A percentile compares a stretch with the other conserved stretches of the same genome.
phyloP scores from a whole-genome alignment of 2,888 invertebrate species.

The Xestia xanthographa region DNA sequence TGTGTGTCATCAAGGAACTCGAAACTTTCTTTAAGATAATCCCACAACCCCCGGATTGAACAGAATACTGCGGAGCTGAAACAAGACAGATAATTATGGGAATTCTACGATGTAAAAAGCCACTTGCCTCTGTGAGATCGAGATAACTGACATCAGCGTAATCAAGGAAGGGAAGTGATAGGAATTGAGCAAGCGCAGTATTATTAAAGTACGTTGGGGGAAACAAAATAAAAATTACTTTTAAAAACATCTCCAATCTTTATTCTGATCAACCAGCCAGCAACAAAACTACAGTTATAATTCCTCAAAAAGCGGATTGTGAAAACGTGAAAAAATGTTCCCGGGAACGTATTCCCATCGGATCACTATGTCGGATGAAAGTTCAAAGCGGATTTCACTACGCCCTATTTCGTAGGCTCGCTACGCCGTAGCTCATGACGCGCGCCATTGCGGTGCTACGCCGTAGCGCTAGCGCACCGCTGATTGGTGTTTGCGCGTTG shows the following conservation, averaged over 20 bases:
- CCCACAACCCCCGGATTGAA: too few relatives aligned
- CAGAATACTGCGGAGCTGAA: too few relatives aligned
- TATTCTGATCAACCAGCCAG: neutral
- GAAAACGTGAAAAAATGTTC: neutral
- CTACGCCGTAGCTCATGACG: slow-evolving; percentile 24
- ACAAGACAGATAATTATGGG: too few relatives aligned
- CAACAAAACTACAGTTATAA: slow-evolving; percentile 1
- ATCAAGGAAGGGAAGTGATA: too few relatives aligned
- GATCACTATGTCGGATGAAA: slow-evolving; percentile 21
- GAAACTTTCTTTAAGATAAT: too few relatives aligned
- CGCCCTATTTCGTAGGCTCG: slow-evolving; percentile 32
- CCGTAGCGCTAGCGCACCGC: slow-evolving; percentile 35
- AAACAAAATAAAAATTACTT: neutral
- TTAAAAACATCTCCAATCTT: neutral
- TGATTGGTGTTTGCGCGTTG: slow-evolving; percentile 55
- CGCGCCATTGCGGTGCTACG: slow-evolving; percentile 20
- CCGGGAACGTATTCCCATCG: slow-evolving; percentile 11
- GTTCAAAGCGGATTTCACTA: slow-evolving; percentile 35
- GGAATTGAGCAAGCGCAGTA: too few relatives aligned
- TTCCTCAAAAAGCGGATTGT: neutral
- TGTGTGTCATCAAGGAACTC: too few relatives aligned
- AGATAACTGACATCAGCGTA: too few relatives aligned
- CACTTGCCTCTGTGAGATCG: too few relatives aligned
- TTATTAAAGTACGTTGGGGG: neutral
- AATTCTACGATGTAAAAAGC: too few relatives aligned